Percentiles rank a stretch among this genome's conserved stretches.
phyloP scores from a whole-genome alignment of 2,888 invertebrate genomes.

The Volucella inflata region DNA sequence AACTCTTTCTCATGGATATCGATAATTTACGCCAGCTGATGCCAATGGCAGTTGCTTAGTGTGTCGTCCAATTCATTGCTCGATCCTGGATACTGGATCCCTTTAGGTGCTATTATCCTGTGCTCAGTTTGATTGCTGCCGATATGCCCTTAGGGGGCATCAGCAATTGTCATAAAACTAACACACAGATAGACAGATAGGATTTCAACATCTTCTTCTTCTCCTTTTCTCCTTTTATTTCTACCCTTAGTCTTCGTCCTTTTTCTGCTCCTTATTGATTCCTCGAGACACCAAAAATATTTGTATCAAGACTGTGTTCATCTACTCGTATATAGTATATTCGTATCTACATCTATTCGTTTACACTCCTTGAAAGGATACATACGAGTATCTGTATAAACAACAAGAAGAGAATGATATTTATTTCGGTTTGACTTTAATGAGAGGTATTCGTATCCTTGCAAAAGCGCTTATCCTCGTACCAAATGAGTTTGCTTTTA shows the following conservation, averaged over 20 bases:
- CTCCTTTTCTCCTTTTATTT: not conserved
- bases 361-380: conserved; percentile 10
- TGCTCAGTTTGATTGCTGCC: conserved; percentile 67
- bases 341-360: not conserved
- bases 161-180: conserved; percentile 70
- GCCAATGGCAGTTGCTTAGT: conserved; percentile 56
- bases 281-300: not conserved
- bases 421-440: conserved; percentile 70
- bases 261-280: conserved; percentile 22
- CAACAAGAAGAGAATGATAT: conserved; percentile 40
- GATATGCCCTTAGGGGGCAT: conserved; percentile 63
- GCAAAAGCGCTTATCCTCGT: conserved; percentile 55
- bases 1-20: conserved; percentile 72
- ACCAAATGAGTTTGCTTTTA: conserved; percentile 66
- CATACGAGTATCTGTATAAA: not conserved
- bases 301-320: conserved; percentile 4
- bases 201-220: conserved; percentile 31
- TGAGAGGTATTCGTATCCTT: conserved; percentile 52
- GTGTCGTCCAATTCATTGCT: conserved; percentile 15
- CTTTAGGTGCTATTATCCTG: conserved; percentile 43
- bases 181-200: conserved; percentile 35
- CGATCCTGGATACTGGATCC: conserved; percentile 12
- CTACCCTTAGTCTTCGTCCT: no score
- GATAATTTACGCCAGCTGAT: conserved; percentile 72
- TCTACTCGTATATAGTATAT: no score